Evolutionary conservation across 2,888 invertebrate species (phyloP), one percentile per base, ranked within the genome.

Genomic region (Cheilosia impressa): DNA sequence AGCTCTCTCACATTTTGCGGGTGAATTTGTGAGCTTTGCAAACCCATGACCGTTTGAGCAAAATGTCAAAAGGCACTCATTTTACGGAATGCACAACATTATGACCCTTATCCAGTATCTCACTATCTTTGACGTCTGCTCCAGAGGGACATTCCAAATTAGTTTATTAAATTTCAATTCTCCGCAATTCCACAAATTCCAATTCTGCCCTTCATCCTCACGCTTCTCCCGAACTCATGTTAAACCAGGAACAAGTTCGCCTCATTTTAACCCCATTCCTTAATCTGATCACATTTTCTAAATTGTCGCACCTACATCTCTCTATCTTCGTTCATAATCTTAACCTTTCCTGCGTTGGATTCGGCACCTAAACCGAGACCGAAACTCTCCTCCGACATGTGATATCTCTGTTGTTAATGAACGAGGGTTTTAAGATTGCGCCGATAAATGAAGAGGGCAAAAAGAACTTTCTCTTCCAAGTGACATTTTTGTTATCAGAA

Each of bases 231-330:
- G 15, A 15, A 6, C 4, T 4, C 24, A 55, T 45, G 34, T 4
- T 45, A 57, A 19, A 57, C 47, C 15, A 13, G 31, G 57, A 47
- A 50, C 22, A 65, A 55, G 24, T 38, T 58, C 52, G 45, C 31
- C 63, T 63, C 41, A 71, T 71, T 80, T 31, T 57, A 71, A 79
- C 76, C 76, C 75, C 57, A 76, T 85, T 76, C 68, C 68, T 71
- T 81, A 85, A 85, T 81, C 85, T 81, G 85, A 85, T 85, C 85
- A 81, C 81, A 85, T 85, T 85, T 81, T 81, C 76, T 72, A 77
- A 81, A 85, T 85, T 85, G 85, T 85, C 85, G 81, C 85, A 85
- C 85, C 85, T 85, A 85, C 85, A 72, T 85, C 85, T 85, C 76
- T 72, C 69, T 72, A 85, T 85, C 85, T 13, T 24, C 24, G 50